Conservation (phyloP, 2,797 vertebrate genomes). For the Luscinia megarhynchos region DNA sequence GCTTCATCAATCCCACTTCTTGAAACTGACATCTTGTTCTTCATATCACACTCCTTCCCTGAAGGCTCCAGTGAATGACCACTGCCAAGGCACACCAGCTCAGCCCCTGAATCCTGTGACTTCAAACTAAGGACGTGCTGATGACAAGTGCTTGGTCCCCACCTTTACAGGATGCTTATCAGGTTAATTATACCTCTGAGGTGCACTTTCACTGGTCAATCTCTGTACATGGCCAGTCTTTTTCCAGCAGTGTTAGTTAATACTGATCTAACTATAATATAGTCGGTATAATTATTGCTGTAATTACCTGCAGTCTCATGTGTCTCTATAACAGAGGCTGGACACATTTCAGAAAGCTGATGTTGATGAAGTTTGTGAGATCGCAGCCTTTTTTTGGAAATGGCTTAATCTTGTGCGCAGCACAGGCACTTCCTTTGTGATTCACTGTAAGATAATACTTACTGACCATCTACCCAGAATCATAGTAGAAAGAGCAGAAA, state of each 20-base stretch:
- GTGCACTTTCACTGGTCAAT: constrained; percentile 50
- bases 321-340: constrained; percentile 38
- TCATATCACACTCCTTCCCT: not conserved
- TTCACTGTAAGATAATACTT: not conserved
- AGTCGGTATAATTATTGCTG: constrained; percentile 17
- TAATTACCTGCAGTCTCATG: constrained; percentile 52
- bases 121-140: constrained; percentile 1
- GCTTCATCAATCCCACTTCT: not conserved
- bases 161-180: constrained; percentile 30
- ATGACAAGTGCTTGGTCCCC: not conserved
- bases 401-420: not conserved
- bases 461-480: not conserved
- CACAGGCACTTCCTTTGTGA: constrained; percentile 40
- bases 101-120: not conserved
- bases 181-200: constrained; percentile 40
- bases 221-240: not conserved
- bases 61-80: not conserved
- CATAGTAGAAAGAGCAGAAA: not conserved
- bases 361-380: constrained; percentile 45
- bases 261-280: constrained; percentile 29
- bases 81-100: not conserved
- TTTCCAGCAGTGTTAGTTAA: constrained; percentile 33
- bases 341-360: constrained; percentile 45
- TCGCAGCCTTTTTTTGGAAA: constrained; percentile 49
- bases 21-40: not conserved